These are phyloP conservation scores for Xestia rhomboidea DNA, from an alignment of 2,888 invertebrate genomes.

Conservation along the genomic window DNA sequence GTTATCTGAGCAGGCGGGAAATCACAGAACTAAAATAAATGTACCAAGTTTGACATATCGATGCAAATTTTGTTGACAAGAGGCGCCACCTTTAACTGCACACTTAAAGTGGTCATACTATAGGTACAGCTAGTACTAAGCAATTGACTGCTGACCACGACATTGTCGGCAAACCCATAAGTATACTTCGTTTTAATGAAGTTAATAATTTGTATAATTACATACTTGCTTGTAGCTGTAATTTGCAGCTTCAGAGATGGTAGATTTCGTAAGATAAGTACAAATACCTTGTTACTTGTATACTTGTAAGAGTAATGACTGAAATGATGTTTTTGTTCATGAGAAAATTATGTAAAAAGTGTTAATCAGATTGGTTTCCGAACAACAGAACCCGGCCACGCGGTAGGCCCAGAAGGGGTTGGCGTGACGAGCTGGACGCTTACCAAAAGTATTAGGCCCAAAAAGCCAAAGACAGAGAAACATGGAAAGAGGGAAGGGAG, in stretches of 20 bases:
- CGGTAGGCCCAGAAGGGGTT: no score
- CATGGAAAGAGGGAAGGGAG: no score
- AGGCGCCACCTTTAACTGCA: background rate
- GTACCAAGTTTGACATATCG: background rate
- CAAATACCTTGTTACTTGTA: background rate
- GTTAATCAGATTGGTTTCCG: background rate
- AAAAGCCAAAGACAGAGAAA: no score
- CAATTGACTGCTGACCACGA: slow-evolving; percentile 6
- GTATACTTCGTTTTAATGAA: slow-evolving; percentile 5
- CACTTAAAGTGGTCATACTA: background rate
- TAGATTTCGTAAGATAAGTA: slow-evolving; percentile 10
- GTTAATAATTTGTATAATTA: slow-evolving; percentile 30
- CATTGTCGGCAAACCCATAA: slow-evolving; percentile 7
- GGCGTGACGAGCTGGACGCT: no score
- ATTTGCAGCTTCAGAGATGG: slow-evolving; percentile 17
- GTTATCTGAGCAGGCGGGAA: background rate
- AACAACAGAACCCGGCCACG: no score
- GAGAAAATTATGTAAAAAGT: background rate
- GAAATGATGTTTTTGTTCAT: background rate
- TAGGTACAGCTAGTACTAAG: background rate
- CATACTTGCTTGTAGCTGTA: background rate
- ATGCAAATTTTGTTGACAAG: background rate
- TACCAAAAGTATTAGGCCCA: no score
- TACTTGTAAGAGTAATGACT: background rate
- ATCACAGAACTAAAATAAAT: background rate